Evolutionary conservation across 1,140 invertebrate species (phyloP), one percentile per base, ranked within the genome.

Genomic region (Zaprionus camerounensis): DNA sequence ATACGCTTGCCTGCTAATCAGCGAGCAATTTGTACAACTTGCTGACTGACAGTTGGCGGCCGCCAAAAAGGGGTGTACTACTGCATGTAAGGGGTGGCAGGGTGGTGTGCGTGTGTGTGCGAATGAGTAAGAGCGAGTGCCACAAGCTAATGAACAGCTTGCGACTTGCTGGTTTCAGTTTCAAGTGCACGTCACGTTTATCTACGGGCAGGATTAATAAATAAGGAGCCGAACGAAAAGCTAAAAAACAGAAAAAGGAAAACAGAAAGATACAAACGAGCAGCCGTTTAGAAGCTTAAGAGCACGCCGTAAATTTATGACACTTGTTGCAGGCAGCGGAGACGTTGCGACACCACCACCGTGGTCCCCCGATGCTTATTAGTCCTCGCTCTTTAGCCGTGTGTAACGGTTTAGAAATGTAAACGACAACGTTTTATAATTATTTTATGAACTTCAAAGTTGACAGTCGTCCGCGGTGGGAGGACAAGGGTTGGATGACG

Each of bases 381-480:
- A 88, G 80, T 67, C 67, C 81, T 66, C 69, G 84, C 81, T 85
- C 84, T 91, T 90, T 91, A 85, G 82, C 73, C 76, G 76, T 90
- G 88, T 91, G 88, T 88, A 91, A 91, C 88, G 88, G 82, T 75
- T 88, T 85, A 82, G 88, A 91, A 87, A 91, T 78, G 84, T 87
- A 75, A 88, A 90, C 88, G 82, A 88, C 84, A 91, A 73, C 83
- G 88, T 88, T 91, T 91, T 91, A 88, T 91, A 91, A 91, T 91
- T 91, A 91, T 91, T 91, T 91, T 91, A 91, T 91, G 85, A 83
- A 82, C 88, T 88, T 88, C 85, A 88, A 90, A 88, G 85, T 88
- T 76, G 69, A 68, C 71, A 71, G 61, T 56, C 57, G 68, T 49
- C 34, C 22, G 66, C 20, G 41, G 75, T 55, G 76, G 20, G 58